A percentile compares a stretch with the other conserved stretches of the same genome.
Evolutionary conservation across 2,797 vertebrate species (phyloP).

Genomic region (Tangara arthus): DNA sequence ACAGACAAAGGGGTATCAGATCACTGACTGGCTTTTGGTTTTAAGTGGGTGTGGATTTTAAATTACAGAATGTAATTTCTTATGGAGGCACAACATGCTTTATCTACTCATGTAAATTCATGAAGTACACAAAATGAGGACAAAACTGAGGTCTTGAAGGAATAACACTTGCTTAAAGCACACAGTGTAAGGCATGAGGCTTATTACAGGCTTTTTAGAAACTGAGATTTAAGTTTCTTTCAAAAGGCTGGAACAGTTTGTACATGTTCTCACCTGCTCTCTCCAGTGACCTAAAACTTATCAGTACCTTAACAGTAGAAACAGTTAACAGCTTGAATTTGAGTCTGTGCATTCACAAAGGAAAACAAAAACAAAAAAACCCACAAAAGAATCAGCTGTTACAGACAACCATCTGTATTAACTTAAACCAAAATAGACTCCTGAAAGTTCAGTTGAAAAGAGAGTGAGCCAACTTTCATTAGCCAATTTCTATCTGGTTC

Average conservation of each 20-base stretch:
- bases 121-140: background rate
- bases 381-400: background rate
- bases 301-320: constrained; percentile 70
- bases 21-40: background rate
- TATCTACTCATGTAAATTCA: background rate
- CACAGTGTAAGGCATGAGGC: constrained; percentile 64
- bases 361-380: background rate
- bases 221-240: constrained; percentile 20
- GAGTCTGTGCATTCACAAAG: constrained; percentile 57
- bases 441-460: constrained; percentile 42
- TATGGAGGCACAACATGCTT: constrained; percentile 40
- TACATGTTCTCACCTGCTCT: background rate
- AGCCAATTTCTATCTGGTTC: constrained; percentile 30
- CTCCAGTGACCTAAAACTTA: constrained; percentile 26
- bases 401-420: constrained; percentile 19
- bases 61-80: background rate
- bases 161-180: constrained; percentile 39
- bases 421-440: constrained; percentile 36
- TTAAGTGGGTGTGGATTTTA: background rate
- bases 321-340: constrained; percentile 57
- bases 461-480: constrained; percentile 35
- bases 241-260: background rate
- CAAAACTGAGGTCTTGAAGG: constrained; percentile 33
- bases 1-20: background rate
- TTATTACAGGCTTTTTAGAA: constrained; percentile 56